Percentiles rank a stretch among this genome's conserved stretches.
These are phyloP conservation scores for Camponotus vicinus DNA, from an alignment of 1,140 invertebrate species.

Conservation along the genomic window DNA sequence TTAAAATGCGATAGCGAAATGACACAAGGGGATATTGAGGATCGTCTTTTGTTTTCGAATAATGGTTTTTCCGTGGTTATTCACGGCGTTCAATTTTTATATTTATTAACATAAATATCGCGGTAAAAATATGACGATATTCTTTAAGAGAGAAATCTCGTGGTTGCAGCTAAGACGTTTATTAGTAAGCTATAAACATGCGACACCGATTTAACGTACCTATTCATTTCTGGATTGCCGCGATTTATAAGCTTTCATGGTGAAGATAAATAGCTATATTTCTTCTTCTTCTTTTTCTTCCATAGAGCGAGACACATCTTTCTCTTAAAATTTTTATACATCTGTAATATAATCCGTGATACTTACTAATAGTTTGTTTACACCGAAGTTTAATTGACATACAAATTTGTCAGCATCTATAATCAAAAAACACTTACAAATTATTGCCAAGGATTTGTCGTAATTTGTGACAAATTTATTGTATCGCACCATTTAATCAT, in stretches of 20 bases:
- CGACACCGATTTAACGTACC: conserved; percentile 28
- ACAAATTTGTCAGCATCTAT: too few species aligned
- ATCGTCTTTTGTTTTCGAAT: neutral
- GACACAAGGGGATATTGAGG: neutral
- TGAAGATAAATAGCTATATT: conserved; percentile 21
- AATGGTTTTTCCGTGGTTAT: neutral
- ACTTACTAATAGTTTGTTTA: neutral
- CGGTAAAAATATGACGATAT: conserved; percentile 28
- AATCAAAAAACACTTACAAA: neutral
- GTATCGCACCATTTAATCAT: neutral
- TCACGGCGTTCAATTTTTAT: conserved; percentile 52
- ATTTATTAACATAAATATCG: conserved; percentile 39
- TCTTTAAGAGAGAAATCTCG: conserved; percentile 57
- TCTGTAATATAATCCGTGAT: neutral
- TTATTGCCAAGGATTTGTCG: neutral
- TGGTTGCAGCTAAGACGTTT: conserved; percentile 19
- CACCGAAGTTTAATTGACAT: neutral
- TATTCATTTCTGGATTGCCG: conserved; percentile 53
- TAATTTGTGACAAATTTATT: neutral
- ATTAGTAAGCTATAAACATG: conserved; percentile 54
- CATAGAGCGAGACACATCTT: neutral
- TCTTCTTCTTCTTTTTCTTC: neutral
- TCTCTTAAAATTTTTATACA: neutral
- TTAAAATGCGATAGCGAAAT: neutral
- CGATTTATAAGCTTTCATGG: conserved; percentile 24